Conservation (phyloP, 2,113 vertebrate genomes). For the Bujurquina vittata region DNA sequence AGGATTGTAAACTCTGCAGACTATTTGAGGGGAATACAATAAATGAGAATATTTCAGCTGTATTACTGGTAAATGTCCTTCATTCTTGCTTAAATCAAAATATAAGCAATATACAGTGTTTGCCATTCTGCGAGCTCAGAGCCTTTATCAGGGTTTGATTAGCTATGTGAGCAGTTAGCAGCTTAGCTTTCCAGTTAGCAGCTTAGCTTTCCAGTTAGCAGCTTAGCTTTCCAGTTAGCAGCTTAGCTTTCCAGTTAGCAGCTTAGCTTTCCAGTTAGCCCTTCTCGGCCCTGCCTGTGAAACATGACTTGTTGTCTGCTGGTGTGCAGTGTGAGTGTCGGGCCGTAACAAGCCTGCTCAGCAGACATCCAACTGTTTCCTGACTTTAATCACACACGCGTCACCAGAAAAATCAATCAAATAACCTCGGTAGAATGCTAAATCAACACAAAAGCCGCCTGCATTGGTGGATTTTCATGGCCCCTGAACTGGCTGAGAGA, state of each 20-base stretch:
- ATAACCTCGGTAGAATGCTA: constrained; percentile 50
- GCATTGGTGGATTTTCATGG: background rate
- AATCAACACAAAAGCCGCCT: constrained; percentile 54
- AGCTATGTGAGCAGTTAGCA: too few relatives aligned
- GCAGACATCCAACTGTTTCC: constrained; percentile 50
- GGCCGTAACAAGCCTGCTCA: constrained; percentile 43
- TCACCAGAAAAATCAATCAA: constrained; percentile 65
- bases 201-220: too few relatives aligned
- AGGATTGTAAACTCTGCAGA: background rate
- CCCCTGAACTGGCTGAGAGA: background rate
- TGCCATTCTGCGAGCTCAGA: background rate
- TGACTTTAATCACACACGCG: constrained; percentile 58
- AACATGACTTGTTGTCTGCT: constrained; percentile 45
- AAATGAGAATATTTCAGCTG: background rate
- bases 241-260: too few relatives aligned
- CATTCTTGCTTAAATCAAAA: background rate
- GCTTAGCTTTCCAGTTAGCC: too few relatives aligned
- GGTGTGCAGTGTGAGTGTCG: constrained; percentile 8
- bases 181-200: too few relatives aligned
- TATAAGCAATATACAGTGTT: background rate
- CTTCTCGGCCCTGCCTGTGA: constrained; percentile 16
- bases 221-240: too few relatives aligned
- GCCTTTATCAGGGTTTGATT: background rate
- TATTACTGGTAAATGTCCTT: background rate
- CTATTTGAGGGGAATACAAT: background rate